A percentile compares a stretch with the other conserved stretches of the same genome.
Conservation (phyloP, 2,113 vertebrate species). For the Rhadina sibilatrix region DNA sequence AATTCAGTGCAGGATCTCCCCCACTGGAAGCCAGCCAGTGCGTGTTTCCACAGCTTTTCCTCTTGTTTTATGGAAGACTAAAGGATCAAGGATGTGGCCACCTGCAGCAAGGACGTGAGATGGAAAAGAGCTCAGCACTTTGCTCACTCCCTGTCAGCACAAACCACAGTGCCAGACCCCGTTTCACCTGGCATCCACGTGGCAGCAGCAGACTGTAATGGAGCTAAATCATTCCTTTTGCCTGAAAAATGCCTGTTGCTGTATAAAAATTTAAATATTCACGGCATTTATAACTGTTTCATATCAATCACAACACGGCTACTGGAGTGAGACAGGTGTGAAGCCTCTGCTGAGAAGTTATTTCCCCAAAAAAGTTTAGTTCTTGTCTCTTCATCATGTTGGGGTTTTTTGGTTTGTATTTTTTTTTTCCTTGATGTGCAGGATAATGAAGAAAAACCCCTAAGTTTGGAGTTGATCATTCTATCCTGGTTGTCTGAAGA, state of each 20-base stretch:
- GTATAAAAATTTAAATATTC: neutral
- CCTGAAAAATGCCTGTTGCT: neutral
- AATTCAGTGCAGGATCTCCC: neutral
- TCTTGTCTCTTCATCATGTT: neutral
- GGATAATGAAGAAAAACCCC: neutral
- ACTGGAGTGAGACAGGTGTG: neutral
- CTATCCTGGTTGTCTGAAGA: neutral
- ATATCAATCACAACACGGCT: neutral
- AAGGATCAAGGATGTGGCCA: neutral
- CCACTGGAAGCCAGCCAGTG: accelerated
- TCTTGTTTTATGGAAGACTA: neutral
- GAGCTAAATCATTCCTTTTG: neutral
- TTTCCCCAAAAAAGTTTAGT: neutral
- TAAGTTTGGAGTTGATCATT: neutral
- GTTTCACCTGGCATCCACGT: neutral
- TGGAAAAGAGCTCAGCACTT: neutral
- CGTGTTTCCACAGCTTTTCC: neutral
- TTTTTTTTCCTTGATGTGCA: accelerated
- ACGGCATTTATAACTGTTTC: neutral
- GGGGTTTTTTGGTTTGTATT: neutral
- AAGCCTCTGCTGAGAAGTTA: neutral
- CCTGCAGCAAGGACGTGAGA: neutral
- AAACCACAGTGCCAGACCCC: neutral
- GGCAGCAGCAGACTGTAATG: neutral
- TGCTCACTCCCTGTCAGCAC: neutral